phyloP scores from a whole-genome alignment of 2,797 vertebrate species.

The Rachycentron canadum region DNA sequence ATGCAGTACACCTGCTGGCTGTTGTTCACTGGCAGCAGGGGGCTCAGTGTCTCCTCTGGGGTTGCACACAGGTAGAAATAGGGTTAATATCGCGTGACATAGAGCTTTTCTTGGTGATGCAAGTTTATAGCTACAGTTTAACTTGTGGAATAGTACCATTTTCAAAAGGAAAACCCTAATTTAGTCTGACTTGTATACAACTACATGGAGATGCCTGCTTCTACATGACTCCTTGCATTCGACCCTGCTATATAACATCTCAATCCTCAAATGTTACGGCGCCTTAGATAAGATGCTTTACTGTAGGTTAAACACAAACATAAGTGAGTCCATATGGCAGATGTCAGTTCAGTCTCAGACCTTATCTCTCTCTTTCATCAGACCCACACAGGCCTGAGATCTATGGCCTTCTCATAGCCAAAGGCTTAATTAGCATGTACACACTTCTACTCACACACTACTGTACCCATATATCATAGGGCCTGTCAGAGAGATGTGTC shows the following conservation, averaged over 20 bases:
- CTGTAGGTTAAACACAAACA: slow-evolving; percentile 61
- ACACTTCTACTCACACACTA: slow-evolving; percentile 37
- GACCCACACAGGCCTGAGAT: slow-evolving; percentile 42
- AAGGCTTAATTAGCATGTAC: slow-evolving; percentile 36
- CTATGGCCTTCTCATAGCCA: slow-evolving; percentile 50
- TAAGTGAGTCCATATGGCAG: slow-evolving; percentile 57
- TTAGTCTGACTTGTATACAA: slow-evolving; percentile 6
- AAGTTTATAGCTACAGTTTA: neutral
- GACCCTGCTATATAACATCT: slow-evolving; percentile 43
- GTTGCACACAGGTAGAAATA: slow-evolving; percentile 26
- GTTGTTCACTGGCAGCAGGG: slow-evolving; percentile 81
- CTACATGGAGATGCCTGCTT: neutral
- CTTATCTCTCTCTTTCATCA: slow-evolving; percentile 57
- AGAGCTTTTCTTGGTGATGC: neutral
- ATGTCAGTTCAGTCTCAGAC: slow-evolving; percentile 31
- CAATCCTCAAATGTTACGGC: slow-evolving; percentile 19
- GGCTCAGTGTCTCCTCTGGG: slow-evolving; percentile 79
- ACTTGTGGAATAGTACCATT: neutral
- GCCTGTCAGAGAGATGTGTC: slow-evolving; percentile 73
- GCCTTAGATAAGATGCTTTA: slow-evolving; percentile 57
- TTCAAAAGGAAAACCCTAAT: slow-evolving; percentile 5
- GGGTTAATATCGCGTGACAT: slow-evolving; percentile 15
- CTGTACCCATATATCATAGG: slow-evolving; percentile 70
- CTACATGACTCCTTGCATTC: slow-evolving; percentile 19
- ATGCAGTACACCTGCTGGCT: slow-evolving; percentile 86